A percentile compares a stretch with the other conserved stretches of the same genome.
Evolutionary conservation across 2,888 invertebrate genomes (phyloP).

Genomic region (Brachypalpus laphriformis): DNA sequence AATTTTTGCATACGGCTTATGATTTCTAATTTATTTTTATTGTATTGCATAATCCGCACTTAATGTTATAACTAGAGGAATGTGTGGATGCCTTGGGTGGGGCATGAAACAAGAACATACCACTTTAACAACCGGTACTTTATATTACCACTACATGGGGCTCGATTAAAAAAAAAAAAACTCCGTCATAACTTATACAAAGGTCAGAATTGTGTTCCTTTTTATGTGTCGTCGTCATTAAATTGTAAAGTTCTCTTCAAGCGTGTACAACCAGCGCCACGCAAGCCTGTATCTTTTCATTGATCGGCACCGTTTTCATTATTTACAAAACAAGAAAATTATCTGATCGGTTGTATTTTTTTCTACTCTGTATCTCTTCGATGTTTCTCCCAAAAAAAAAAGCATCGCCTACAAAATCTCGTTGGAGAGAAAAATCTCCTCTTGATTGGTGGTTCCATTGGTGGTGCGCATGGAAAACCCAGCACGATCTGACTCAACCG

Average conservation of each 20-base stretch:
- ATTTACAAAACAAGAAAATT: slow-evolving; percentile 55
- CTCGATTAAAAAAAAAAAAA: too few species aligned
- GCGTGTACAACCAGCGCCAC: background rate
- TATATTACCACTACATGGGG: too few species aligned
- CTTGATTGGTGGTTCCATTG: slow-evolving; percentile 38
- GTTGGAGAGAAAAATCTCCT: slow-evolving; percentile 66
- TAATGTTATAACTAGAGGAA: too few species aligned
- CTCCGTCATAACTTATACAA: too few species aligned
- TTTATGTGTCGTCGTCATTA: too few species aligned
- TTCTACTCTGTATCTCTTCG: slow-evolving; percentile 27
- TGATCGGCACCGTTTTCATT: slow-evolving; percentile 39
- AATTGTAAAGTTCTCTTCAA: slow-evolving; percentile 28
- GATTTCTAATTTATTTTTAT: too few species aligned
- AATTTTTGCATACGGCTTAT: too few species aligned
- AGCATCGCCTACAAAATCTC: slow-evolving; percentile 21
- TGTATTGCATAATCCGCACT: too few species aligned
- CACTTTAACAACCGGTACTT: too few species aligned
- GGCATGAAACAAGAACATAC: too few species aligned
- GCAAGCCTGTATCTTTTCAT: slow-evolving; percentile 19
- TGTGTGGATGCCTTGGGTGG: too few species aligned
- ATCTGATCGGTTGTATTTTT: slow-evolving; percentile 30
- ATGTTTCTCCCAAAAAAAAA: slow-evolving; percentile 37
- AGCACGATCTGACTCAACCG: slow-evolving; percentile 40
- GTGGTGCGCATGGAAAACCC: slow-evolving; percentile 57
- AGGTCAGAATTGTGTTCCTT: background rate